Conservation (phyloP, 2,113 vertebrate species). For the Sprattus sprattus region DNA sequence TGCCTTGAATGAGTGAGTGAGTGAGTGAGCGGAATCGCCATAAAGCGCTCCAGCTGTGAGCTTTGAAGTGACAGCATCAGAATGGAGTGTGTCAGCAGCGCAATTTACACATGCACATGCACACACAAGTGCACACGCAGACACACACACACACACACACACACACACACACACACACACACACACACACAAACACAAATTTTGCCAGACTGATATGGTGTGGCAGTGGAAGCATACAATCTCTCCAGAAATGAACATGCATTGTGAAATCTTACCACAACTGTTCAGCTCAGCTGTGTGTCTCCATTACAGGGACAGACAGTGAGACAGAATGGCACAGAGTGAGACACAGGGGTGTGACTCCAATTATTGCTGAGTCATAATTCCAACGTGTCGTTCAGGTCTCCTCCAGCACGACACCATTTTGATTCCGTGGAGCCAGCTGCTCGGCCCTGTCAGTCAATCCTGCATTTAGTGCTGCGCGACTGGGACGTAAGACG, state of each 20-base stretch:
- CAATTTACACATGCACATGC: not conserved
- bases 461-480: not conserved
- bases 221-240: not conserved
- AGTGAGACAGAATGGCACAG: not conserved
- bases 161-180: conserved; percentile 19
- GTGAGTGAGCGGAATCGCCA: not conserved
- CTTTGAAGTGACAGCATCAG: conserved; percentile 59
- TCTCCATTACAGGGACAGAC: not conserved
- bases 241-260: not conserved
- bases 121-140: not conserved
- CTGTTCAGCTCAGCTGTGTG: not conserved
- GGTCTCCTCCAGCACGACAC: not conserved
- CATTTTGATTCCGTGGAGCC: not conserved
- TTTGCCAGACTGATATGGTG: not conserved
- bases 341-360: not conserved
- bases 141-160: conserved; percentile 22
- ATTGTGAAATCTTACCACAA: not conserved
- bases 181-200: conserved; percentile 10
- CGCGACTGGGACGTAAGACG: not conserved
- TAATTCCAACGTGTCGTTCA: not conserved
- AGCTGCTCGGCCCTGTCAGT: not conserved
- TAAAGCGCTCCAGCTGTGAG: conserved; percentile 39
- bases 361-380: not conserved
- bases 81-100: not conserved
- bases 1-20: not conserved